These are phyloP conservation scores for Onychorhynchus coronatus DNA, from an alignment of 2,113 vertebrate species.

Conservation along the genomic window DNA sequence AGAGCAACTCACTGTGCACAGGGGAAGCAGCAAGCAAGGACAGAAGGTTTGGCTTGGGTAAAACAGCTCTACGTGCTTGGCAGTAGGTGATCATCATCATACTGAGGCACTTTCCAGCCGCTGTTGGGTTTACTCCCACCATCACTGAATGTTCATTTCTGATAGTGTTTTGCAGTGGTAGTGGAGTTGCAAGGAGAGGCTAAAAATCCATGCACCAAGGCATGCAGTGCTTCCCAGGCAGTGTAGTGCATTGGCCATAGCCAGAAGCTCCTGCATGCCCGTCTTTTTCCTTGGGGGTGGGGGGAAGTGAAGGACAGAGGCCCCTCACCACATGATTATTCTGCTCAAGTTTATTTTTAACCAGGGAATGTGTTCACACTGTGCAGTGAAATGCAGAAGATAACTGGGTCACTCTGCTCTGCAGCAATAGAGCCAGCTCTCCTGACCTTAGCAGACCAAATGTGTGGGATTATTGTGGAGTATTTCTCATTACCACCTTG, in stretches of 20 bases:
- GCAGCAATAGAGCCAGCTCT: neutral
- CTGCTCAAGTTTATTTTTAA: constrained; percentile 48
- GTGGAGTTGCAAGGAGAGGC: neutral
- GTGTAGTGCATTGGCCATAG: neutral
- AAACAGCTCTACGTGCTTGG: neutral
- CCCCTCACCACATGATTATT: neutral
- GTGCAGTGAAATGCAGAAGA: neutral
- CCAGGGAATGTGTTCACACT: neutral
- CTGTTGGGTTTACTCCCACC: neutral
- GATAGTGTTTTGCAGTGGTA: neutral
- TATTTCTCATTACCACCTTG: neutral
- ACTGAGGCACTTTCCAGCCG: neutral
- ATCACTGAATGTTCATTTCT: neutral
- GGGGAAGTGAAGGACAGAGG: neutral
- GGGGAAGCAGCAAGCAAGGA: neutral
- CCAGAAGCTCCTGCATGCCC: neutral
- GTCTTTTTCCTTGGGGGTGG: neutral
- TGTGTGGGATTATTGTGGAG: neutral
- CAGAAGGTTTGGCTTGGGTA: neutral
- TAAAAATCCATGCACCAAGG: neutral
- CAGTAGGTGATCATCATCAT: neutral
- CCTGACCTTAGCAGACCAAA: neutral
- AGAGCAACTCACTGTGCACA: neutral
- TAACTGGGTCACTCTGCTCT: neutral
- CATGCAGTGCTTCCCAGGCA: neutral